Base-by-base conservation (phyloP, 2,888 invertebrate genomes). In the Drepanosiphum platanoidis region DNA sequence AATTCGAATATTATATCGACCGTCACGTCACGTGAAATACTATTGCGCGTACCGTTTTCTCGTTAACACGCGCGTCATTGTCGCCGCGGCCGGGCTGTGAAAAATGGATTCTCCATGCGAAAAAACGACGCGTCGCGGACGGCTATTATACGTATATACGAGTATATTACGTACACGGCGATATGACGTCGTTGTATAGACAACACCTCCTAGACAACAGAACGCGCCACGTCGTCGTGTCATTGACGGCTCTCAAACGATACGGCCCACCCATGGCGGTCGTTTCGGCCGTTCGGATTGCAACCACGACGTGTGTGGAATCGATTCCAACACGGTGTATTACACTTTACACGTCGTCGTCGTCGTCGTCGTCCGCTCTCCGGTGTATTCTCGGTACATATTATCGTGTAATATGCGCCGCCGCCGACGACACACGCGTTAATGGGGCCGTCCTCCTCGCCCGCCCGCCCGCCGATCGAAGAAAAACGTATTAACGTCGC, bases 101-200 rank as follows among this genome's bases (percentile, higher is more conserved):
- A 80, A 80, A 80, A 80, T 80, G 80, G 46, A 80, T 80, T 80
- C 52, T 70, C 15, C 80, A 70, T 80, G 80, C 80, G 80, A 80
- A 80, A n/a, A 80, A 80, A 70, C 75, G 52, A 80, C 66, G 30
- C 34, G 80, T 80, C 78, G 30, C n/a, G n/a, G n/a, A n/a, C n/a
- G n/a, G n/a, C n/a, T n/a, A n/a, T n/a, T n/a, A n/a, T n/a, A n/a
- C 30, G 22, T 32, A 30, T 11, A 8, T 18, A 32, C 11, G 7
- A 11, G 22, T 15, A n/a, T 18, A 22, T 5, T 3, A 27, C 27
- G 66, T 9, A 30, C 30, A 30, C 30, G 13, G 22, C 13, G 27
- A 1, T 2, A 0, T 4, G 13, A 32, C 2, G 32, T 32, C 66
- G 9, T 27, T 58, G 75, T 58, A 30, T 46, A n/a, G n/a, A n/a